These are phyloP conservation scores for Coleophora deauratella DNA, from an alignment of 2,888 invertebrate genomes.

Conservation along the genomic window DNA sequence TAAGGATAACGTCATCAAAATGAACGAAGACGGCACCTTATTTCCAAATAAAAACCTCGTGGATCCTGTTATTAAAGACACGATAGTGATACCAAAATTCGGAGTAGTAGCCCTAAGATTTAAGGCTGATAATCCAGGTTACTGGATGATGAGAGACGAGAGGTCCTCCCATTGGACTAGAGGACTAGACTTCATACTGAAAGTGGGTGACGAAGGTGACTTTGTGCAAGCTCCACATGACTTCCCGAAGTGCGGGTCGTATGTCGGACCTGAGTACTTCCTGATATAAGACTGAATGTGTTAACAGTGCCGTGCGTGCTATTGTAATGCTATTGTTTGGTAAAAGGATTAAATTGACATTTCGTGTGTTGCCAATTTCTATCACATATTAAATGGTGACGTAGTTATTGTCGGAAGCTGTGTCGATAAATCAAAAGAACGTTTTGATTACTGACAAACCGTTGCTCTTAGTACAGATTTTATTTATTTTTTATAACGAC, in stretches of 20 bases:
- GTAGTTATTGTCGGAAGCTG: neutral
- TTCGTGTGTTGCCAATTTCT: neutral
- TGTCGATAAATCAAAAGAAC: neutral
- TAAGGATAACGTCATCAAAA: conserved; percentile 66
- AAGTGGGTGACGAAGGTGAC: conserved; percentile 79
- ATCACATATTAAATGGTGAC: neutral
- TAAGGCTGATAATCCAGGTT: conserved; percentile 84
- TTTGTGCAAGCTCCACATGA: conserved; percentile 79
- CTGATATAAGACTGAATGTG: conserved; percentile 51
- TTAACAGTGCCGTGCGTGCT: no score
- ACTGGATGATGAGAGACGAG: conserved; percentile 87
- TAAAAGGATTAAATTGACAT: no score
- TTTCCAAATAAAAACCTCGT: conserved; percentile 71
- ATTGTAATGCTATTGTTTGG: no score
- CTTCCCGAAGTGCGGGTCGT: conserved; percentile 87
- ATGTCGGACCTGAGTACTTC: conserved; percentile 83
- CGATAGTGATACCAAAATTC: conserved; percentile 80
- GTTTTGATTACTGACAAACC: no score
- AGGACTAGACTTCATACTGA: conserved; percentile 82
- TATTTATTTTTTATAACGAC: no score
- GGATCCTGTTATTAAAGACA: conserved; percentile 81
- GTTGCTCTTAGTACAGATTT: no score
- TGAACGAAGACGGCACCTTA: conserved; percentile 74
- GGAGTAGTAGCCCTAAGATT: conserved; percentile 82
- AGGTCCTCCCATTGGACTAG: conserved; percentile 82